These are phyloP conservation scores for Apis florea DNA, from an alignment of 1,140 invertebrate species.

Conservation along the genomic window DNA sequence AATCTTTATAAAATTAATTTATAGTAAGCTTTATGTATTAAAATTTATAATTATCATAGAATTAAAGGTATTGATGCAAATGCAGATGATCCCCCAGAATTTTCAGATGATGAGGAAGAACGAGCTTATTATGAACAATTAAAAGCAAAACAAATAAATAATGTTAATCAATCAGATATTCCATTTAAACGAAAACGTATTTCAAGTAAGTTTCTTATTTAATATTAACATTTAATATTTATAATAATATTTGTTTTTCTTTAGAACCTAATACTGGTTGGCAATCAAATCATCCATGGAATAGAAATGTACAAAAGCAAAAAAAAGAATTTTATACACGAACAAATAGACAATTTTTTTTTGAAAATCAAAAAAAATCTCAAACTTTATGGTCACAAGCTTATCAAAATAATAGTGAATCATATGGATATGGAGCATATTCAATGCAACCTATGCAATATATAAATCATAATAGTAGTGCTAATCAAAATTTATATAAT, in stretches of 20 bases:
- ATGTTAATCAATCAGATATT: conserved; percentile 11
- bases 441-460: conserved; percentile 21
- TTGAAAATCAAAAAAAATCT: neutral
- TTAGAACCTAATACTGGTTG: conserved; percentile 55
- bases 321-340: conserved; percentile 1
- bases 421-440: neutral
- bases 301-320: conserved; percentile 49
- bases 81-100: conserved; percentile 94
- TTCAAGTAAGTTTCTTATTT: conserved; percentile 42
- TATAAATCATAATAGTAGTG: conserved; percentile 13
- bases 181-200: conserved; percentile 59
- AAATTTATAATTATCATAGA: conserved; percentile 79
- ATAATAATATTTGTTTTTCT: neutral
- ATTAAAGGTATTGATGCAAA: conserved; percentile 90
- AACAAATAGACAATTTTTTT: neutral
- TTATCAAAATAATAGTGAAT: conserved; percentile 17
- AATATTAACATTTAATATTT: neutral
- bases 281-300: conserved; percentile 72
- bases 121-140: conserved; percentile 74
- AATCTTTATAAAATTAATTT: neutral
- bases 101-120: conserved; percentile 95
- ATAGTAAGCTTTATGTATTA: conserved; percentile 3
- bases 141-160: conserved; percentile 63
- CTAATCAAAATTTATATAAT: conserved; percentile 36
- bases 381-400: conserved; percentile 25